phyloP scores from a whole-genome alignment of 2,113 vertebrate species.

The Pithys albifrons region DNA sequence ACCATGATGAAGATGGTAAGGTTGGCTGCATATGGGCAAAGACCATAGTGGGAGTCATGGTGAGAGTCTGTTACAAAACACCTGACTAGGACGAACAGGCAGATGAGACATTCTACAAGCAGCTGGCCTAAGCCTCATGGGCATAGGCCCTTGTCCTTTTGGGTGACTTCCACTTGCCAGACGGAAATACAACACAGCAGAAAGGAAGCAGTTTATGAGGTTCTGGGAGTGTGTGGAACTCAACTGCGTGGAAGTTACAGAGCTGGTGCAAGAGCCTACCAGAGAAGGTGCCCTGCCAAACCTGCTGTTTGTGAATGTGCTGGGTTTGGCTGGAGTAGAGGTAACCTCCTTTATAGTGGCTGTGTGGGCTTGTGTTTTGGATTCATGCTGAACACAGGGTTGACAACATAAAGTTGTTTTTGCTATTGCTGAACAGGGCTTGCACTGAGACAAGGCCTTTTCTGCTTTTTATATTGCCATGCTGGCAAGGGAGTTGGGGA shows the following conservation, averaged over 20 bases:
- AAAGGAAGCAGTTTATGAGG: not conserved
- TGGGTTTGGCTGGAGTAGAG: rapidly evolving
- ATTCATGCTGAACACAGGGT: not conserved
- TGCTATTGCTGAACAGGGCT: not conserved
- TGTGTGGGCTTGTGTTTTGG: not conserved
- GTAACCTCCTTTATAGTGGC: not conserved
- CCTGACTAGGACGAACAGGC: not conserved
- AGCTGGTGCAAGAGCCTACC: not conserved
- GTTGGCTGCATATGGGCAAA: not conserved
- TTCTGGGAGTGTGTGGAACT: not conserved
- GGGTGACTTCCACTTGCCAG: not conserved
- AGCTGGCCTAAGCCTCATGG: not conserved
- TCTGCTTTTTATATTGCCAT: not conserved
- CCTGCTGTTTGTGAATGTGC: not conserved
- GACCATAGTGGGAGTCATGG: not conserved
- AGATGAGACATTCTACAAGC: not conserved
- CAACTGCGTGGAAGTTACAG: not conserved
- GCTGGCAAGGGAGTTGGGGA: not conserved
- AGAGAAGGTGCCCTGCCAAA: not conserved
- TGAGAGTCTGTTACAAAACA: not conserved
- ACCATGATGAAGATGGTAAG: not conserved
- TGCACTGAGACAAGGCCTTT: not conserved
- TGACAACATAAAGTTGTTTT: not conserved
- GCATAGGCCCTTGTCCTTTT: not conserved
- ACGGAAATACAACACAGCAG: not conserved